phyloP scores from a whole-genome alignment of 2,797 vertebrate genomes.

The Myoxocephalus aenaeus region DNA sequence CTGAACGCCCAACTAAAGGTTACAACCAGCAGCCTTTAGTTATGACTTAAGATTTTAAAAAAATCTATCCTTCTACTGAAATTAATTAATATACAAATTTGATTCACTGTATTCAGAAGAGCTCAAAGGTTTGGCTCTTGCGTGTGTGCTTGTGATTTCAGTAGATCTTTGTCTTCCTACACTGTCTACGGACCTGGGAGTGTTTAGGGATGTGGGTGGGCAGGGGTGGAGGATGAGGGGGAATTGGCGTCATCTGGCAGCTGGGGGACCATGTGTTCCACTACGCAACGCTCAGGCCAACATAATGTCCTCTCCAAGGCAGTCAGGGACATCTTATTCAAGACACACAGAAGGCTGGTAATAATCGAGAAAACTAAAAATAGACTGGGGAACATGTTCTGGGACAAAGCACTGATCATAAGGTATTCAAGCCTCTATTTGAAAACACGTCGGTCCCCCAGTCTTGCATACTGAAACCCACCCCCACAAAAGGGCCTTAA shows the following conservation, averaged over 20 bases:
- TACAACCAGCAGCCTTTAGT: neutral
- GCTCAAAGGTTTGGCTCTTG: constrained; percentile 11
- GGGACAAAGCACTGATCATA: neutral
- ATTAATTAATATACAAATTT: neutral
- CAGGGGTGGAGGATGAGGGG: constrained; percentile 12
- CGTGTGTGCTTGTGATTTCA: constrained; percentile 13
- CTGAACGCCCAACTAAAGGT: neutral
- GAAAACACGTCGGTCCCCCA: constrained; percentile 5
- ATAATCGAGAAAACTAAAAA: constrained; percentile 55
- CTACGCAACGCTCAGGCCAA: constrained; percentile 18
- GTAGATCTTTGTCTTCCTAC: constrained; percentile 39
- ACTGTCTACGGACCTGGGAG: constrained; percentile 48
- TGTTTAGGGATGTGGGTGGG: constrained; percentile 51
- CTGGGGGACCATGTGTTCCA: constrained; percentile 49
- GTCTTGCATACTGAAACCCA: constrained; percentile 25
- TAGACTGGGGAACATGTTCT: neutral
- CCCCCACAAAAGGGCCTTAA: constrained; percentile 33
- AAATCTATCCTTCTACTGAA: neutral
- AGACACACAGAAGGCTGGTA: constrained; percentile 48
- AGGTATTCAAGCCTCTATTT: constrained; percentile 10
- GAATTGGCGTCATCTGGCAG: constrained; percentile 52
- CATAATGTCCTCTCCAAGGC: constrained; percentile 48
- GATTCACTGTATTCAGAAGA: constrained; percentile 1
- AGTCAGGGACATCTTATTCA: constrained; percentile 52
- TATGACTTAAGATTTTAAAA: neutral